phyloP scores from a whole-genome alignment of 2,888 invertebrate species.

The Leucophenga maculata region DNA sequence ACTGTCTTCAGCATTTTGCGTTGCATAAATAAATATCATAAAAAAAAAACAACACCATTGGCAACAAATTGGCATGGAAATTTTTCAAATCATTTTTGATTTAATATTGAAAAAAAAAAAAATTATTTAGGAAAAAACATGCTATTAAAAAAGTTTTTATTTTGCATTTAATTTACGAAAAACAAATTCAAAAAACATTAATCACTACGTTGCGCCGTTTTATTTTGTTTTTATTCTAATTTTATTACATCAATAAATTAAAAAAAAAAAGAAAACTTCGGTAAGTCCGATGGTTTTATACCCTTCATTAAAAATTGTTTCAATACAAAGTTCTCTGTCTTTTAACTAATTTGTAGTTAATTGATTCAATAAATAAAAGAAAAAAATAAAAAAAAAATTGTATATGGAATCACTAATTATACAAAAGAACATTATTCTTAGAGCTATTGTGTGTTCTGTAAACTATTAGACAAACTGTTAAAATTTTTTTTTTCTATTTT shows the following conservation, averaged over 20 bases:
- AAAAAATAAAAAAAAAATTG: no score
- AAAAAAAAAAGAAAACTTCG: neutral
- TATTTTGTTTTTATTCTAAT: neutral
- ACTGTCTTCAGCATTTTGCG: neutral
- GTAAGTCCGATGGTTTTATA: no score
- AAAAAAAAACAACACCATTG: neutral
- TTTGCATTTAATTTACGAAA: constrained; percentile 1
- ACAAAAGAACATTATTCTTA: no score
- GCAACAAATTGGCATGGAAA: constrained; percentile 6
- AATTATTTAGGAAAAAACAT: no score
- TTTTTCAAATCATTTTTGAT: neutral
- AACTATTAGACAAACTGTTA: no score
- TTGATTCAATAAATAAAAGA: neutral
- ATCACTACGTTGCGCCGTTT: neutral
- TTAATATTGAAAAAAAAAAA: neutral
- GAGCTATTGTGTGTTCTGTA: no score
- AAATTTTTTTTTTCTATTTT: no score
- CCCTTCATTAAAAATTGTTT: no score
- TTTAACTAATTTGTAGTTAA: no score
- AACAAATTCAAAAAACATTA: constrained; percentile 2
- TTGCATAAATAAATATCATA: neutral
- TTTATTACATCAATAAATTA: neutral
- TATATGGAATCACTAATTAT: no score
- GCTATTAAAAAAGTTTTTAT: neutral
- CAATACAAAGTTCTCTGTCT: no score